Evolutionary conservation across 1,140 invertebrate species (phyloP).

Genomic region (Drosophila nikananu): DNA sequence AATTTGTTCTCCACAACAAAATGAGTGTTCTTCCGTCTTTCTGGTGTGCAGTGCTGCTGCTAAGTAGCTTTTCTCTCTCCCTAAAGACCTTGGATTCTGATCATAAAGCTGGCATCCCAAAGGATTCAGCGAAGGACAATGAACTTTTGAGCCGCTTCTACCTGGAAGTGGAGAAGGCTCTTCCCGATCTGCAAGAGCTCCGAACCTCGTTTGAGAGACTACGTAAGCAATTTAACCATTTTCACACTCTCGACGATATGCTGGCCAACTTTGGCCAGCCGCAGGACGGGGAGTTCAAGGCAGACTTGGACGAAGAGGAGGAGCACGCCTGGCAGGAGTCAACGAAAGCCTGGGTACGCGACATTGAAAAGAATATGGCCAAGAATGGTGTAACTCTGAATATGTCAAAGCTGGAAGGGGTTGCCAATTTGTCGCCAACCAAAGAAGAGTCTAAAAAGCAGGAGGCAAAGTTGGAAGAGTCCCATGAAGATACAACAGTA

Average conservation of each 20-base stretch:
- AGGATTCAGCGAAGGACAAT: neutral
- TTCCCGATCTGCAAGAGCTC: conserved; percentile 46
- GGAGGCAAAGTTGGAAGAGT: conserved; percentile 17
- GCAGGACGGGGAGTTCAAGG: neutral
- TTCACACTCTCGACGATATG: conserved; percentile 55
- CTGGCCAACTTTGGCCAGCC: conserved; percentile 51
- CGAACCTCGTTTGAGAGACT: conserved; percentile 28
- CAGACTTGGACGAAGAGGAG: neutral
- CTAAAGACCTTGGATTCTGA: neutral
- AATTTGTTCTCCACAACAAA: neutral
- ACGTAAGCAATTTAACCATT: conserved; percentile 14
- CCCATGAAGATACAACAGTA: neutral
- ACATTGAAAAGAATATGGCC: conserved; percentile 24
- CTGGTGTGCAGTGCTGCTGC: conserved; percentile 65
- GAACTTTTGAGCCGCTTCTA: conserved; percentile 43
- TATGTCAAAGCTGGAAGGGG: neutral
- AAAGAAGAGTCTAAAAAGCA: neutral
- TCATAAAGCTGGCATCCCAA: neutral
- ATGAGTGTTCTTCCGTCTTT: conserved; percentile 52
- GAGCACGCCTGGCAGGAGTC: conserved; percentile 28
- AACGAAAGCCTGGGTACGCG: conserved; percentile 60
- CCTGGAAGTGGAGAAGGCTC: conserved; percentile 44
- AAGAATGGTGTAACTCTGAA: neutral
- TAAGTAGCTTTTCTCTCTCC: conserved; percentile 9
- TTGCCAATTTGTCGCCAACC: neutral